phyloP scores from a whole-genome alignment of 2,113 vertebrate genomes.

The Bos javanicus region DNA sequence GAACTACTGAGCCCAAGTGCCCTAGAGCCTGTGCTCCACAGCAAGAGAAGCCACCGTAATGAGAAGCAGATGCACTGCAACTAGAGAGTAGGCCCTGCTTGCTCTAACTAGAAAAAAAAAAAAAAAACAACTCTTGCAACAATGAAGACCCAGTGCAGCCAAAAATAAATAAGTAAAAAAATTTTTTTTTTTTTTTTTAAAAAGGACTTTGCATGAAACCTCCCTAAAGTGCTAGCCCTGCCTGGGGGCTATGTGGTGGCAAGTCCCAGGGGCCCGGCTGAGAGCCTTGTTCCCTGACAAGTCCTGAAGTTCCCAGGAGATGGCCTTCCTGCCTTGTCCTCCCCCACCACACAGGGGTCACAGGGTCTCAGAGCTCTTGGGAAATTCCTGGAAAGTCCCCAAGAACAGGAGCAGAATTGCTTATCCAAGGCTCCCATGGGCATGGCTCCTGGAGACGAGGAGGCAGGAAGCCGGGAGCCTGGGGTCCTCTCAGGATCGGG shows the following conservation, averaged over 20 bases:
- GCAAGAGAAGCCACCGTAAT: neutral
- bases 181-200: neutral
- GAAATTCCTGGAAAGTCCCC: neutral
- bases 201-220: neutral
- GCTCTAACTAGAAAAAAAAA: neutral
- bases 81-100: neutral
- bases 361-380: neutral
- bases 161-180: neutral
- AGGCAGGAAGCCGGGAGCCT: neutral
- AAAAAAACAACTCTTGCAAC: accelerated
- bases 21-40: neutral
- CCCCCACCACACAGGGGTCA: neutral
- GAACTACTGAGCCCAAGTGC: neutral
- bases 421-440: accelerated
- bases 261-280: neutral
- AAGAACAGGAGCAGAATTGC: neutral
- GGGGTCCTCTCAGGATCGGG: neutral
- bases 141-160: neutral
- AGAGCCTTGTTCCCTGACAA: accelerated
- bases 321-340: neutral
- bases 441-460: neutral
- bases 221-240: neutral
- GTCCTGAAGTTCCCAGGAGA: neutral
- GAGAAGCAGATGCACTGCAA: neutral
- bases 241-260: accelerated